Evolutionary conservation across 2,113 vertebrate genomes (phyloP).

Genomic region (Hippocampus zosterae): DNA sequence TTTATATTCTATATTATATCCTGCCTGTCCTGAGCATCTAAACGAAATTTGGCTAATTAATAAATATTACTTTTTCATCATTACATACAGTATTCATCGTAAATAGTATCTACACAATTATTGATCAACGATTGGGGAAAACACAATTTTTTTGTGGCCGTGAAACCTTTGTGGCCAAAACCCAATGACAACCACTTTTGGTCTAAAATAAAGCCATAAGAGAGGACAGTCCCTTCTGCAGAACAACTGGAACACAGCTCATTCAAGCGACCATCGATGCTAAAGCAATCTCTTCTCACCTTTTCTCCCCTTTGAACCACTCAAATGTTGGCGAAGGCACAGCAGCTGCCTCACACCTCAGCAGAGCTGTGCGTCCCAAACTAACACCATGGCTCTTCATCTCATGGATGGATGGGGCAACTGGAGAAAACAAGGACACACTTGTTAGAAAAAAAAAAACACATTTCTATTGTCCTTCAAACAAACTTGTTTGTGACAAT

Average conservation of each 20-base stretch:
- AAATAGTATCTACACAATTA: not conserved
- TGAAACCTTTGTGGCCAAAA: not conserved
- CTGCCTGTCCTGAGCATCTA: no score
- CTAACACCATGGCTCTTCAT: slow-evolving; percentile 86
- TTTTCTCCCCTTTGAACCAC: slow-evolving; percentile 97
- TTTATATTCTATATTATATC: no score
- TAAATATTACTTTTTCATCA: not conserved
- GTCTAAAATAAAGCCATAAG: not conserved
- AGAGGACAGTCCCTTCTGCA: not conserved
- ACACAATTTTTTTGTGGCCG: no score
- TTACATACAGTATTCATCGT: not conserved
- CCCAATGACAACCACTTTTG: not conserved
- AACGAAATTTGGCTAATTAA: not conserved
- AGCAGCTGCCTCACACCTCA: slow-evolving; percentile 92
- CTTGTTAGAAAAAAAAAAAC: not conserved
- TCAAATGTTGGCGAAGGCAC: slow-evolving; percentile 88
- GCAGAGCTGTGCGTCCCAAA: slow-evolving; percentile 84
- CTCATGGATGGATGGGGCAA: slow-evolving; percentile 93
- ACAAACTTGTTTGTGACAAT: not conserved
- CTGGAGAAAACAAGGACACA: slow-evolving; percentile 62
- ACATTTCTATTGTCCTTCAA: not conserved
- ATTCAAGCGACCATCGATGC: not conserved
- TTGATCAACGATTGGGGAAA: no score
- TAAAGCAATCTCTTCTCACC: slow-evolving; percentile 73
- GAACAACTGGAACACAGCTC: not conserved